These are phyloP conservation scores for Nothocercus julius DNA, from an alignment of 2,113 vertebrate genomes.

Conservation along the genomic window DNA sequence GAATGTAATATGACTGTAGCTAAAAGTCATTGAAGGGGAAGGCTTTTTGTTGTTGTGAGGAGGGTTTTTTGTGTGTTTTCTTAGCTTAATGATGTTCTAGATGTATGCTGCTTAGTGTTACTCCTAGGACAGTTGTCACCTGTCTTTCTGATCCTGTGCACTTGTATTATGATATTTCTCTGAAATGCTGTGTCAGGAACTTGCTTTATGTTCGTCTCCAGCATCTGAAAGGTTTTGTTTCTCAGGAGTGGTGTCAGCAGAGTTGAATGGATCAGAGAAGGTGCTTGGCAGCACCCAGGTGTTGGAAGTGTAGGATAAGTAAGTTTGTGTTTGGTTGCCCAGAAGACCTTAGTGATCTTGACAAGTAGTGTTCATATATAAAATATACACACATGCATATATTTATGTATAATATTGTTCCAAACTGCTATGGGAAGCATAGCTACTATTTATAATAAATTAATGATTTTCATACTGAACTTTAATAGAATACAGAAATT, in stretches of 20 bases:
- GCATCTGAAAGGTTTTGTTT: background rate
- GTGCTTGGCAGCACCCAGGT: background rate
- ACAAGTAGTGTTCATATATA: background rate
- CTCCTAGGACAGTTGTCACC: background rate
- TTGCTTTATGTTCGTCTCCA: accelerated
- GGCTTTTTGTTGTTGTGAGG: background rate
- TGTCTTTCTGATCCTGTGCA: background rate
- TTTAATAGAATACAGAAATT: background rate
- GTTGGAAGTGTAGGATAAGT: background rate
- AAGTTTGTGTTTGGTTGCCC: background rate
- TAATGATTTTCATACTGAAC: background rate
- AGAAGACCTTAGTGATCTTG: background rate
- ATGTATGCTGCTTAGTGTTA: background rate
- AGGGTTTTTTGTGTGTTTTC: background rate
- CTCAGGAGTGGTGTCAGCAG: accelerated
- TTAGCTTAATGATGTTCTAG: background rate
- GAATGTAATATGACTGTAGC: background rate
- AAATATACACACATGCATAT: too few relatives aligned
- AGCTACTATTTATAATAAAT: background rate
- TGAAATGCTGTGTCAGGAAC: background rate
- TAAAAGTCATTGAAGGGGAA: background rate
- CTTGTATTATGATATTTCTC: background rate
- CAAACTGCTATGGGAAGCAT: background rate
- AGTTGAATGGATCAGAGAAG: background rate
- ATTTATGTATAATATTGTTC: background rate